Evolutionary conservation across 1,140 invertebrate species (phyloP).

Genomic region (Anadara kagoshimensis): DNA sequence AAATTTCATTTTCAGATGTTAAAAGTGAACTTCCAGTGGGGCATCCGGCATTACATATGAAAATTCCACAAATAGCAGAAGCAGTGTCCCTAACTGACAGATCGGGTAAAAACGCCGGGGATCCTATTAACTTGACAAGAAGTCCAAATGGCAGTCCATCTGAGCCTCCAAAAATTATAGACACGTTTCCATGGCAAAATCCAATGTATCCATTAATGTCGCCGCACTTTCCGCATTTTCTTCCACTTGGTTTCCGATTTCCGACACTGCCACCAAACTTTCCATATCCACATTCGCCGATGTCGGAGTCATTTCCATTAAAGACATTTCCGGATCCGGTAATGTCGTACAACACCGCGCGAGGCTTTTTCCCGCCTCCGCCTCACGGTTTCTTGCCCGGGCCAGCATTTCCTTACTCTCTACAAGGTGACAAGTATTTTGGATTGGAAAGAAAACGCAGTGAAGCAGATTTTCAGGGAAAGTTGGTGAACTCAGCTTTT

Average conservation of each 20-base stretch:
- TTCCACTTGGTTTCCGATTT: slow-evolving; percentile 33
- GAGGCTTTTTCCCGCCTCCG: slow-evolving; percentile 5
- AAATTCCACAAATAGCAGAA: too few species aligned
- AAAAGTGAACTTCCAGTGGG: too few species aligned
- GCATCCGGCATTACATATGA: too few species aligned
- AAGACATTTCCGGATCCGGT: slow-evolving; percentile 18
- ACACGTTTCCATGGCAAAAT: slow-evolving; percentile 32
- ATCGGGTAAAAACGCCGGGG: too few species aligned
- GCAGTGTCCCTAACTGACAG: too few species aligned
- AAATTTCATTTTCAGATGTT: too few species aligned
- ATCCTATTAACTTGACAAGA: not conserved
- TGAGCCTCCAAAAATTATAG: slow-evolving; percentile 16
- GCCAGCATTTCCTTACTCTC: slow-evolving; percentile 3
- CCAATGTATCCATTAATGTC: slow-evolving; percentile 17
- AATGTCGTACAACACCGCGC: slow-evolving; percentile 3
- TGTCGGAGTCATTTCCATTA: slow-evolving; percentile 18
- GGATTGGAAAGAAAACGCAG: slow-evolving; percentile 5
- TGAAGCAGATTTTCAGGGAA: slow-evolving; percentile 13
- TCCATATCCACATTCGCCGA: slow-evolving; percentile 5
- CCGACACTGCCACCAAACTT: slow-evolving; percentile 21
- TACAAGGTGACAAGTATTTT: not conserved
- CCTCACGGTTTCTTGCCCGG: slow-evolving; percentile 13
- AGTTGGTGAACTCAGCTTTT: slow-evolving; percentile 29
- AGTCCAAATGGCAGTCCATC: slow-evolving; percentile 20
- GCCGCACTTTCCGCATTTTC: slow-evolving; percentile 23